phyloP scores from a whole-genome alignment of 2,888 invertebrate genomes.

The Clistopyga incitator region DNA sequence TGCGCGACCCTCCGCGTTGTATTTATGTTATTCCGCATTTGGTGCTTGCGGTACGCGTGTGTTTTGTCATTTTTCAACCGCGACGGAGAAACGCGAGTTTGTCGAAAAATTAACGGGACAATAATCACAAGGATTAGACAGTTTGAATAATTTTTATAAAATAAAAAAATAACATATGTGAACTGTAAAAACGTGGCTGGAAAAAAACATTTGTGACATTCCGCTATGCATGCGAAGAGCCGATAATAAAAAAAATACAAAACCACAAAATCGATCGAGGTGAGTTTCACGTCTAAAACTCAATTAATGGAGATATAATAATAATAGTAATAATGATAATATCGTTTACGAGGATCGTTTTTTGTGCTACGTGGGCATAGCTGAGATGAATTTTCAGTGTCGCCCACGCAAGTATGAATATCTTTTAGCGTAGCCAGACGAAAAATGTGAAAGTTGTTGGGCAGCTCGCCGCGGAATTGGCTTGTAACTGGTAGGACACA shows the following conservation, averaged over 20 bases:
- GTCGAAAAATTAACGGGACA: background rate
- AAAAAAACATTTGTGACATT: slow-evolving; percentile 42
- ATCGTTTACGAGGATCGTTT: background rate
- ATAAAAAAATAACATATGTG: slow-evolving; percentile 5
- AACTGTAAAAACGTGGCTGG: background rate
- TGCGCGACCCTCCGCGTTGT: background rate
- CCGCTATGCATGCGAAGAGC: background rate
- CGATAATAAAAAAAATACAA: slow-evolving; percentile 18
- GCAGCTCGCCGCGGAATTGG: slow-evolving; percentile 13
- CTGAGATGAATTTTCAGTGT: slow-evolving; percentile 23
- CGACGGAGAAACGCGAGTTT: background rate
- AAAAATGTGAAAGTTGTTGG: slow-evolving; percentile 49
- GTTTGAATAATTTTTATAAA: background rate
- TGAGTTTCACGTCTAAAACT: slow-evolving; percentile 21
- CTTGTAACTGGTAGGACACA: background rate
- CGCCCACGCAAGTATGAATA: slow-evolving; percentile 4
- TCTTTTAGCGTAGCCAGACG: background rate
- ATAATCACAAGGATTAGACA: background rate
- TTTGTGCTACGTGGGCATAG: background rate
- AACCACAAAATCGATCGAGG: slow-evolving; percentile 26
- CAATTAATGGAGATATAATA: background rate
- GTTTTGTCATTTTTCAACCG: background rate
- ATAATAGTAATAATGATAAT: background rate
- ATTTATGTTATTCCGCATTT: background rate
- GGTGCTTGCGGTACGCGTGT: background rate